Evolutionary conservation across 1,140 invertebrate species (phyloP), one percentile per base, ranked within the genome.

Genomic region (Metaphire vulgaris): DNA sequence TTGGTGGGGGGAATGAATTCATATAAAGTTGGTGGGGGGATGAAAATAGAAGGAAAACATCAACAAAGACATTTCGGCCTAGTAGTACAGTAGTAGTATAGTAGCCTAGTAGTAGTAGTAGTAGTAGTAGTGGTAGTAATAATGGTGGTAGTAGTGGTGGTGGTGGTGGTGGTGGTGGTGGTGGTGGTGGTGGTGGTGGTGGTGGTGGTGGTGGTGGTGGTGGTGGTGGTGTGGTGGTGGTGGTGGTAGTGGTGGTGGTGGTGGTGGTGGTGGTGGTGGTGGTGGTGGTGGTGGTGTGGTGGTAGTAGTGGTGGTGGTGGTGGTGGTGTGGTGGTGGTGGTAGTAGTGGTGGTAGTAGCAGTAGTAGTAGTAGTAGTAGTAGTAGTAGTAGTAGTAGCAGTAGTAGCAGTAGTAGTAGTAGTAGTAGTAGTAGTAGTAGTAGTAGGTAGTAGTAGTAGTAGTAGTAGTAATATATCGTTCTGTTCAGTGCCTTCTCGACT

Each of bases 351-450:
- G 21, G 41, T 56, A 56, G 41, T 56, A 56, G 41, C 21, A 56
- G 41, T 56, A 56, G 41, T 56, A 56, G 41, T 56, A 56, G 41
- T 56, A 56, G 41, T 56, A 56, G 41, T 56, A 56, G 41, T 56
- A 56, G 41, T 56, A 56, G 41, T 56, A 56, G 41, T 56, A 56
- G 41, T 56, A 56, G 41, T 56, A 56, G 41, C 21, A 56, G 41
- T 56, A 56, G 41, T 56, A 56, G 41, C 21, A 56, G 41, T 56
- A 56, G 41, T 56, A 56, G 41, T 56, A 56, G 41, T 56, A 56
- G 41, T 56, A 56, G 41, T 56, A 56, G 41, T 56, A 56, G 41
- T 56, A 56, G 41, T 56, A 56, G 41, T 56, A 56, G 41, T 56
- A 56, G 41, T 6, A 12, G 21, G 41, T 6, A 12, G 41, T 6